Evolutionary conservation across 2,797 vertebrate species (phyloP), one percentile per base, ranked within the genome.

Genomic region (Crenuchus spilurus): DNA sequence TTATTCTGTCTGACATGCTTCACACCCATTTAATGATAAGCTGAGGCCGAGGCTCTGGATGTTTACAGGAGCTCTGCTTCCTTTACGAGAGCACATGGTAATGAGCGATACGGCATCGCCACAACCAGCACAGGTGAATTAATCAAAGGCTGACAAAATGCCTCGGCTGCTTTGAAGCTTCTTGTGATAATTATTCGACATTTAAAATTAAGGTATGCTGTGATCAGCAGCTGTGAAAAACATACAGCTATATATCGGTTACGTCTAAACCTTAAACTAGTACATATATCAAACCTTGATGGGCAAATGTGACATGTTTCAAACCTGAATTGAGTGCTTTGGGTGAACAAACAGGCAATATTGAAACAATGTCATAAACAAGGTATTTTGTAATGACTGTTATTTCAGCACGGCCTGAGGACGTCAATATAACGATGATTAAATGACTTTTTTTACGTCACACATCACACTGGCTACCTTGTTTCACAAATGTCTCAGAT

Each of bases 1-100:
- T 78, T 81, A 70, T 70, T 66, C 64, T 60, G 35, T 67, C 74
- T 58, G 66, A 63, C 51, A 44, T 62, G 37, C 42, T 66, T 24
- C 30, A 30, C 60, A 55, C 63, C 39, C 35, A 14, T 70, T 70
- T 71, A 81, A 81, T 46, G 64, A 75, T 37, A 51, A 65, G 55
- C 33, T 46, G 60, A 63, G 39, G 39, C 22, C 57, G 73, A 69
- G 48, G 46, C 58, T 22, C 33, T 22, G 49, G 44, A 68, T 72
- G 75, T 72, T 76, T 72, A 42, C 6, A 2, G 35, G 7, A 30
- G 35, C 11, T 14, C 35, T 30, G 60, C 16, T 20, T 49, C 46
- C 46, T 52, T 68, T 63, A 54, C 51, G 35, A 54, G 66, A 66
- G 52, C 52, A 57, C 51, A 9, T 54, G 49, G 46, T 68, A 33